A percentile compares a stretch with the other conserved stretches of the same genome.
These are phyloP conservation scores for Eueides isabella DNA, from an alignment of 1,140 invertebrate species.

Conservation along the genomic window DNA sequence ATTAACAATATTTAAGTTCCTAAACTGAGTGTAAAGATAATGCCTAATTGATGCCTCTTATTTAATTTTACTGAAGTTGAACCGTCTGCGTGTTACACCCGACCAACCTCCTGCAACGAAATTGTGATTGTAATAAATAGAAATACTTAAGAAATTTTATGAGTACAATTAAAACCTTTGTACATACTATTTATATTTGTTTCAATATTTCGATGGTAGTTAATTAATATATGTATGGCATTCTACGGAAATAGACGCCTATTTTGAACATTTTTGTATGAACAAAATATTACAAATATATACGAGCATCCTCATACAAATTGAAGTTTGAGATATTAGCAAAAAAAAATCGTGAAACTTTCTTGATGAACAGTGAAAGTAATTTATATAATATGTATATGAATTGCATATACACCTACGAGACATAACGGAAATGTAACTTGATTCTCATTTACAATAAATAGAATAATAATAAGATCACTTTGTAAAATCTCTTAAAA, in stretches of 20 bases:
- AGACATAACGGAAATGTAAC: not conserved
- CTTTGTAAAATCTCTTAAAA: not conserved
- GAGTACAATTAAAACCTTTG: conserved; percentile 11
- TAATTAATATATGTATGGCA: conserved; percentile 24
- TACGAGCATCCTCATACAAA: no score
- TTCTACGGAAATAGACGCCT: conserved; percentile 8
- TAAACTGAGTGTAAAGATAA: conserved; percentile 2
- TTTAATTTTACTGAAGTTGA: conserved; percentile 5
- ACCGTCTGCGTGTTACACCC: not conserved
- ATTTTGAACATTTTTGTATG: not conserved
- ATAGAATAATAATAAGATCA: not conserved
- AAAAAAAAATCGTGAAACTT: no score
- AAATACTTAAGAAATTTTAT: conserved; percentile 6
- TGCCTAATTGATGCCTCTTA: conserved; percentile 27
- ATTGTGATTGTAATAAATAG: not conserved
- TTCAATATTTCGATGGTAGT: not conserved
- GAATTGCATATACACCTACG: not conserved
- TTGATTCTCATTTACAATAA: not conserved
- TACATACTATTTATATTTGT: conserved; percentile 14
- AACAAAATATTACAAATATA: not conserved
- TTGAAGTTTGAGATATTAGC: not conserved
- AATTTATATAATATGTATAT: not conserved
- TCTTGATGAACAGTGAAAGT: not conserved
- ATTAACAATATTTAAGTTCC: conserved; percentile 23
- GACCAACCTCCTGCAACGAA: conserved; percentile 15